Evolutionary conservation across 2,888 invertebrate species (phyloP).

Genomic region (Nymphalis c-album): DNA sequence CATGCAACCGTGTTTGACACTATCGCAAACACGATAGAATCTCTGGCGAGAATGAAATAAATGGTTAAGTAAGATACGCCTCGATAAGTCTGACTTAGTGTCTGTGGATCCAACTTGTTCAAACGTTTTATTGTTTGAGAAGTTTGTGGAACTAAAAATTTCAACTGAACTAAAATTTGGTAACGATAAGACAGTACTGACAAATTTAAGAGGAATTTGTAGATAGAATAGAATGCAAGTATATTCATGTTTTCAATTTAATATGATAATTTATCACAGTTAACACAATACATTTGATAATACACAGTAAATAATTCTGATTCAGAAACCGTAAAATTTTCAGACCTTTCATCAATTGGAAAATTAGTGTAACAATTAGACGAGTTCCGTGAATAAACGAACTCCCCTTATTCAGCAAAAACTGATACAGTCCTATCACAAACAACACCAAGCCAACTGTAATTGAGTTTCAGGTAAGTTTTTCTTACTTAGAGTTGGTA

Average conservation of each 20-base stretch:
- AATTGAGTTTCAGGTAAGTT: conserved; percentile 58
- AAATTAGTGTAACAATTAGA: conserved; percentile 38
- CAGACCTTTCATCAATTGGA: conserved; percentile 24
- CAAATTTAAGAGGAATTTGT: neutral
- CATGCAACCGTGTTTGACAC: conserved; percentile 41
- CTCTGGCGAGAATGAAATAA: conserved; percentile 40
- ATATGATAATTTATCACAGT: too few relatives aligned
- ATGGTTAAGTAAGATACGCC: conserved; percentile 36
- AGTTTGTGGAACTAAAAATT: conserved; percentile 14
- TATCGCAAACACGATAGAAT: conserved; percentile 42
- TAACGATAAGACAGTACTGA: neutral
- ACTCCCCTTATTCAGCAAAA: conserved; percentile 53
- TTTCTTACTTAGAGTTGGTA: conserved; percentile 31
- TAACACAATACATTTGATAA: conserved; percentile 10
- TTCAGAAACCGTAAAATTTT: conserved; percentile 12
- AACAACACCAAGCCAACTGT: conserved; percentile 50
- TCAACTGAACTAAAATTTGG: conserved; percentile 1
- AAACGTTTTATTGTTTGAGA: conserved; percentile 20
- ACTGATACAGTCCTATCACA: conserved; percentile 46
- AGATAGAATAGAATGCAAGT: neutral
- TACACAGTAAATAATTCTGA: conserved; percentile 3
- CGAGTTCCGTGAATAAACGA: conserved; percentile 44
- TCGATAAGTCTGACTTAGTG: conserved; percentile 39
- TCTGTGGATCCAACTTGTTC: conserved; percentile 29
- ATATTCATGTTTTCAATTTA: too few relatives aligned